phyloP scores from a whole-genome alignment of 2,113 vertebrate species.

The Aleadryas rufinucha region DNA sequence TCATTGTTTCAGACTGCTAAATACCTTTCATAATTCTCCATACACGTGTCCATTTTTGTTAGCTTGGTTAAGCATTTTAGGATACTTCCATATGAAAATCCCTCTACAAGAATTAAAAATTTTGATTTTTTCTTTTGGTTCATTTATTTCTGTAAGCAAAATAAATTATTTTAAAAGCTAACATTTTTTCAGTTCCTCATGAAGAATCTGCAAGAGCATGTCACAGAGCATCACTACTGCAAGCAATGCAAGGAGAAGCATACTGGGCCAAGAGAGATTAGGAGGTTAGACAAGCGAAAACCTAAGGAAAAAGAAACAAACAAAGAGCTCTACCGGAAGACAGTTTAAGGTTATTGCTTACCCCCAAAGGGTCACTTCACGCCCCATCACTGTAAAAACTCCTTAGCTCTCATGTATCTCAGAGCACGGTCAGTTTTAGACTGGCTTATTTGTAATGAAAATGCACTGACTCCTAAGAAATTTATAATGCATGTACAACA shows the following conservation, averaged over 20 bases:
- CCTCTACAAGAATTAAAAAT: not conserved
- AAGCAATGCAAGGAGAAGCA: not conserved
- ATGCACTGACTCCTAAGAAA: not conserved
- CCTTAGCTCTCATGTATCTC: not conserved
- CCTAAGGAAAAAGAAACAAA: not conserved
- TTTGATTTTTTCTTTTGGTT: not conserved
- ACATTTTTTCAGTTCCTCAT: not conserved
- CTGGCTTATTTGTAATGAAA: not conserved
- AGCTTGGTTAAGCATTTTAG: not conserved
- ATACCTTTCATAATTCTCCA: not conserved
- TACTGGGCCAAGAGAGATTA: not conserved
- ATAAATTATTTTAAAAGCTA: not conserved
- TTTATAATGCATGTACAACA: not conserved
- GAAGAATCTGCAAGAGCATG: not conserved
- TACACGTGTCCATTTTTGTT: fast-evolving
- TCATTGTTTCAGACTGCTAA: not conserved
- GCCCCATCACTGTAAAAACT: not conserved
- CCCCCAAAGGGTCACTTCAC: not conserved
- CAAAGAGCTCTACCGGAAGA: not conserved
- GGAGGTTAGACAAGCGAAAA: not conserved
- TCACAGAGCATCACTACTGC: not conserved
- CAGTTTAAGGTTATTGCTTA: not conserved
- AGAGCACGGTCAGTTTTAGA: not conserved
- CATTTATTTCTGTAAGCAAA: not conserved
- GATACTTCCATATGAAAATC: not conserved